Conservation (phyloP, 2,113 vertebrate species). For the Puma concolor region DNA sequence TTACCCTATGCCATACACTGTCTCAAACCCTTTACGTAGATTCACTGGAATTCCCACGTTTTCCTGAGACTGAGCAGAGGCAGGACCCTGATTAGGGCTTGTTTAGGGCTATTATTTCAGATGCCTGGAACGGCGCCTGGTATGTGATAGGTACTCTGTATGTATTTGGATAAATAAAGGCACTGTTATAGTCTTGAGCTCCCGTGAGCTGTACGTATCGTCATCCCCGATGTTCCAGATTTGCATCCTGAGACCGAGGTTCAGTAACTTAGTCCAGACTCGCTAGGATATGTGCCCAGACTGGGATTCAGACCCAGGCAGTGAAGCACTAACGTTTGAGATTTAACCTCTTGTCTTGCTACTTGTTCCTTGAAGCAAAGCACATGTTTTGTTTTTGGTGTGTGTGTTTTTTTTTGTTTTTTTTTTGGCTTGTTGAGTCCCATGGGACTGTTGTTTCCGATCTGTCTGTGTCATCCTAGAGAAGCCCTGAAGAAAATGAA, state of each 20-base stretch:
- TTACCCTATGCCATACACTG: not conserved
- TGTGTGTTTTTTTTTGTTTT: no score
- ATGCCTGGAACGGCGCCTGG: not conserved
- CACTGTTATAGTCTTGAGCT: not conserved
- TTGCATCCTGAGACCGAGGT: not conserved
- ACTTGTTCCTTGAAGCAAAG: not conserved
- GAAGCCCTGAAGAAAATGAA: conserved; percentile 96
- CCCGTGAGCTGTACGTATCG: not conserved
- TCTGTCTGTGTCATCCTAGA: conserved; percentile 75
- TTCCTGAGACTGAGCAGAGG: not conserved
- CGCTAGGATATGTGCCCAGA: not conserved
- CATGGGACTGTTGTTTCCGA: not conserved
- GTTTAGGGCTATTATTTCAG: not conserved
- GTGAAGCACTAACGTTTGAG: not conserved
- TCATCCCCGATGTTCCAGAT: not conserved
- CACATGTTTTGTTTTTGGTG: not conserved
- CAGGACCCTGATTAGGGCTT: not conserved
- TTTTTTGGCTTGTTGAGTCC: not conserved
- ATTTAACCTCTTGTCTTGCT: not conserved
- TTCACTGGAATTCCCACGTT: not conserved
- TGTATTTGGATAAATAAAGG: not conserved
- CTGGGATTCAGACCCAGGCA: not conserved
- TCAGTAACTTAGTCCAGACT: not conserved
- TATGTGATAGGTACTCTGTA: not conserved
- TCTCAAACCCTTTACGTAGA: not conserved